A percentile compares a stretch with the other conserved stretches of the same genome.
Conservation (phyloP, 2,113 vertebrate genomes). For the Prochilodus magdalenae region DNA sequence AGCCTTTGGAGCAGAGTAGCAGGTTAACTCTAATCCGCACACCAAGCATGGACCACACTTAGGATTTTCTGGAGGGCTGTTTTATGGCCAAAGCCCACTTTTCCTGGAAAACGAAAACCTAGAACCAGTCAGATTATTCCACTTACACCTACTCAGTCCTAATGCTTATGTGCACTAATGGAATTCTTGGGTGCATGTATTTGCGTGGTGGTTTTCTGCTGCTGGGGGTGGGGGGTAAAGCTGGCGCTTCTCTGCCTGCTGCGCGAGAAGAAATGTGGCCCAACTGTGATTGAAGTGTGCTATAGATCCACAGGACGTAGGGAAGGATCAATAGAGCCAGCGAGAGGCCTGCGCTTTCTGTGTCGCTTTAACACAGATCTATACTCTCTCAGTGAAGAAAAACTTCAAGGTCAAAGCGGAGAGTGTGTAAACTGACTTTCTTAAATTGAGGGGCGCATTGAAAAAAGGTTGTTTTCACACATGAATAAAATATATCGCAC, state of each 20-base stretch:
- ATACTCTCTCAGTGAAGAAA: constrained; percentile 33
- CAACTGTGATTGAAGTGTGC: constrained; percentile 54
- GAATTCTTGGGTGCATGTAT: constrained; percentile 28
- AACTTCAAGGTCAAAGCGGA: constrained; percentile 46
- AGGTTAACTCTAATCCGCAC: not conserved
- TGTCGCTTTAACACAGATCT: constrained; percentile 41
- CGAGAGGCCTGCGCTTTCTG: constrained; percentile 37
- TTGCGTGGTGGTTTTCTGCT: constrained; percentile 20
- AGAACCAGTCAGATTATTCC: not conserved
- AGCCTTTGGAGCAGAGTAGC: not conserved
- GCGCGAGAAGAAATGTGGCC: constrained; percentile 32
- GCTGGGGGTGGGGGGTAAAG: constrained; percentile 7
- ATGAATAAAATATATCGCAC: not conserved
- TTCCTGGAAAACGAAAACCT: not conserved
- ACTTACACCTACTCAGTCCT: constrained; percentile 20
- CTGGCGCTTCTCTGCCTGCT: constrained; percentile 35
- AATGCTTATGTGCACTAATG: constrained; percentile 13
- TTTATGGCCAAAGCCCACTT: not conserved
- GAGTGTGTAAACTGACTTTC: constrained; percentile 2
- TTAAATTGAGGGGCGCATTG: not conserved
- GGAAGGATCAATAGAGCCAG: constrained; percentile 50
- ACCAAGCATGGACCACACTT: not conserved
- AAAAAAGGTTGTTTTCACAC: not conserved
- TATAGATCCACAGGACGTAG: constrained; percentile 44
- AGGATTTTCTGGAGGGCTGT: not conserved